phyloP scores from a whole-genome alignment of 2,797 vertebrate species.

The Mormyrops attenuatus region DNA sequence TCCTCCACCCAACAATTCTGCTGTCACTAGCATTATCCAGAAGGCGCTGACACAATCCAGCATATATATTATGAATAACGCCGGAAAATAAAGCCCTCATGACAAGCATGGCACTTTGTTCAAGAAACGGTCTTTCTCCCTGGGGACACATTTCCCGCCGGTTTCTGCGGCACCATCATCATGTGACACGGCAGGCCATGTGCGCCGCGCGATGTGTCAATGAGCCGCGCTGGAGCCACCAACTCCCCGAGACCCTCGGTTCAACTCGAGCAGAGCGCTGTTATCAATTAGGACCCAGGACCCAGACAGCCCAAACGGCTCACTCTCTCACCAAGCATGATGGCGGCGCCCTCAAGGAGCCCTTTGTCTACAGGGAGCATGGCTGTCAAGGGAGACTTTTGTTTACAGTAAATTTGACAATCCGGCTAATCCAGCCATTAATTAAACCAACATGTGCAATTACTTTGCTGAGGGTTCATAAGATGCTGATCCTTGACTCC shows the following conservation, averaged over 20 bases:
- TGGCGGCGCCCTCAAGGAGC: neutral
- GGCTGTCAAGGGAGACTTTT: neutral
- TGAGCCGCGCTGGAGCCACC: constrained; percentile 4
- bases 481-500: neutral
- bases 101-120: neutral
- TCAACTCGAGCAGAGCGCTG: neutral
- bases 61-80: neutral
- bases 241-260: neutral
- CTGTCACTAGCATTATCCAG: constrained; percentile 8
- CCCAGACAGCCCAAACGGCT: neutral
- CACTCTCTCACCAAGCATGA: neutral
- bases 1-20: neutral
- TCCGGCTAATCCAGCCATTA: constrained; percentile 4
- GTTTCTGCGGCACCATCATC: neutral
- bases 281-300: constrained; percentile 22
- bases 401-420: constrained; percentile 2
- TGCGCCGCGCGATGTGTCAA: neutral
- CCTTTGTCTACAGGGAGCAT: constrained; percentile 1
- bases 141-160: neutral
- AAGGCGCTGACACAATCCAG: constrained; percentile 7
- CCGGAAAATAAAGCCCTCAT: neutral
- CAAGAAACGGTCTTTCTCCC: neutral
- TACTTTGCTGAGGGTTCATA: neutral
- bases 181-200: constrained; percentile 5
- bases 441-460: neutral